These are phyloP conservation scores for Perdita meconis DNA, from an alignment of 2,888 invertebrate genomes.

Conservation along the genomic window DNA sequence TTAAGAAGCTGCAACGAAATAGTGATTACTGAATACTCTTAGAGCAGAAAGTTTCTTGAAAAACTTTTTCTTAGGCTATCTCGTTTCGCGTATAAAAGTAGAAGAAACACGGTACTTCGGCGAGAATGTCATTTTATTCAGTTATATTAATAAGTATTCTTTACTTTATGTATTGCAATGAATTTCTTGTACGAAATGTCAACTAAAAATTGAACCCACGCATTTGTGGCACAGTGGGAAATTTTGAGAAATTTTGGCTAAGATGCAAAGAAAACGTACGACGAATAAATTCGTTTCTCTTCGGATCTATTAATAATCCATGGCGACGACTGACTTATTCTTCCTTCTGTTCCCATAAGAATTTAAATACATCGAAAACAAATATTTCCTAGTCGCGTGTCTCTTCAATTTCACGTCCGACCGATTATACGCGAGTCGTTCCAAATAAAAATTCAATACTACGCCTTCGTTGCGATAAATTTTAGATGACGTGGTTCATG, in stretches of 20 bases:
- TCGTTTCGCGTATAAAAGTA: no score
- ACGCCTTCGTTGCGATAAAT: slow-evolving; percentile 44
- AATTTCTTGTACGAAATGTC: no score
- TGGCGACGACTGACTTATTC: slow-evolving; percentile 5
- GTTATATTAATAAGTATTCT: no score
- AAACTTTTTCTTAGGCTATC: no score
- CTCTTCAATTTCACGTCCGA: slow-evolving; percentile 24
- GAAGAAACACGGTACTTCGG: no score
- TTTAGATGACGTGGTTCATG: slow-evolving; percentile 36
- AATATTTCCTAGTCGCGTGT: slow-evolving; percentile 50
- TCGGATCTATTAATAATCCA: neutral
- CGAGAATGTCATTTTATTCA: no score
- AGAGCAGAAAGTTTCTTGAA: no score
- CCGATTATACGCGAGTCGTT: slow-evolving; percentile 19
- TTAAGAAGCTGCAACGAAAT: no score
- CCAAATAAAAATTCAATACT: slow-evolving; percentile 63
- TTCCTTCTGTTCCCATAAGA: neutral
- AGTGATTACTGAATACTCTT: no score
- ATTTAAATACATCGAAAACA: slow-evolving; percentile 43
- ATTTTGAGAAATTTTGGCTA: neutral
- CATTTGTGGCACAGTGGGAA: no score
- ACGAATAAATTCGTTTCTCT: neutral
- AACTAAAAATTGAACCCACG: no score
- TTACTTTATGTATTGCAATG: no score
- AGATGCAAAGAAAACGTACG: neutral